phyloP scores from a whole-genome alignment of 2,888 invertebrate genomes.

The Drosophila robusta region DNA sequence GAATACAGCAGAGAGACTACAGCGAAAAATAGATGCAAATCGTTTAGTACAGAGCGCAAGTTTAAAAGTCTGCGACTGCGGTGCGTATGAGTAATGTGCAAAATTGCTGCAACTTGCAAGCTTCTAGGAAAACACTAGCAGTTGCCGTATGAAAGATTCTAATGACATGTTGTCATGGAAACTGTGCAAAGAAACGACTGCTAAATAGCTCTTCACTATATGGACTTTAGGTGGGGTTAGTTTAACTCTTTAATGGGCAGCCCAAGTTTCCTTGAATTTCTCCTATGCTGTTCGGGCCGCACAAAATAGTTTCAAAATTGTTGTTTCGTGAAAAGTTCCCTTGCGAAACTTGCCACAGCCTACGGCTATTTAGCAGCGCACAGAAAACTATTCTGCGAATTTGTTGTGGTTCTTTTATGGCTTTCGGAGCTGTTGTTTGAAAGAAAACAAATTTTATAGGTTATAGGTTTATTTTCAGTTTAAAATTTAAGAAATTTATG shows the following conservation, averaged over 20 bases:
- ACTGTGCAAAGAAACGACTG: too few species aligned
- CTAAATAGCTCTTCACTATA: background rate
- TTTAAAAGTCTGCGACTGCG: slow-evolving; percentile 27
- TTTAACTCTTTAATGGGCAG: background rate
- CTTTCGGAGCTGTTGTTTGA: background rate
- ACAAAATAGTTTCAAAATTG: slow-evolving; percentile 25
- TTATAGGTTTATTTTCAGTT: background rate
- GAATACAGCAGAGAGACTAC: slow-evolving; percentile 27
- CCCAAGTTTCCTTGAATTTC: background rate
- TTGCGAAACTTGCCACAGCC: slow-evolving; percentile 18
- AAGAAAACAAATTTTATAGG: background rate
- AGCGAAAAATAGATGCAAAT: slow-evolving; percentile 38
- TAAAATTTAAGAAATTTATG: background rate
- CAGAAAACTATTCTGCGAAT: slow-evolving; percentile 16
- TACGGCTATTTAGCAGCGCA: slow-evolving; percentile 19
- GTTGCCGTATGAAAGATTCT: background rate
- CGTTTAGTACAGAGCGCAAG: slow-evolving; percentile 26
- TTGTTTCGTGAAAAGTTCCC: slow-evolving; percentile 15
- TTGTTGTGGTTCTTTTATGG: slow-evolving; percentile 2
- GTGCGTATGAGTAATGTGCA: slow-evolving; percentile 48
- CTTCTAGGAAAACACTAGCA: background rate
- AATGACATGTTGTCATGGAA: slow-evolving; percentile 3
- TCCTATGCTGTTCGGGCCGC: background rate
- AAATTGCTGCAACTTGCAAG: slow-evolving; percentile 20
- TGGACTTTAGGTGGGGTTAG: background rate